These are phyloP conservation scores for Bedellia somnulentella DNA, from an alignment of 2,888 invertebrate genomes.

Conservation along the genomic window DNA sequence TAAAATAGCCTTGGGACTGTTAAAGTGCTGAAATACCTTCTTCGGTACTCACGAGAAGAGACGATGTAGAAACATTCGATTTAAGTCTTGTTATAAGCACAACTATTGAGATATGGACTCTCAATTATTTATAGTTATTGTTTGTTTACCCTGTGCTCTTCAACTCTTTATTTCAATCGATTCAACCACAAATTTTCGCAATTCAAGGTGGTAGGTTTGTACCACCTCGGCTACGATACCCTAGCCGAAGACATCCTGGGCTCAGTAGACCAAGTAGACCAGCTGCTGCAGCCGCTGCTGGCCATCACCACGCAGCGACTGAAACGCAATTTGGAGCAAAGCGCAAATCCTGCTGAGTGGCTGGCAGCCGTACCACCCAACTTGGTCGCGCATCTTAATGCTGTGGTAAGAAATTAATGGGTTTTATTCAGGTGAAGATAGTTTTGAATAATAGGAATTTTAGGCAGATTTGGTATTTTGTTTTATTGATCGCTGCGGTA, in stretches of 20 bases:
- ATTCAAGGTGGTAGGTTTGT: constrained; percentile 63
- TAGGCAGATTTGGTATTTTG: constrained; percentile 1
- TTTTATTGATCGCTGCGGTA: too few species aligned
- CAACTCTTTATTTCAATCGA: too few species aligned
- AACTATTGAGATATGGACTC: too few species aligned
- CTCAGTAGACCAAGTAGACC: constrained; percentile 68
- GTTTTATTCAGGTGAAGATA: too few species aligned
- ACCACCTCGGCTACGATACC: constrained; percentile 64
- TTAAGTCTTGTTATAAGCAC: too few species aligned
- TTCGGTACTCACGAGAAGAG: too few species aligned
- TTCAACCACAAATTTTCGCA: too few species aligned
- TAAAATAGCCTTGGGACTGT: too few species aligned
- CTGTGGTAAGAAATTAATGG: constrained; percentile 55
- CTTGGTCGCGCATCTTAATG: constrained; percentile 75
- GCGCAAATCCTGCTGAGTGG: constrained; percentile 63
- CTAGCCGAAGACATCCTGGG: constrained; percentile 65
- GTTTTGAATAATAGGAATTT: not conserved
- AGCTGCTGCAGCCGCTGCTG: constrained; percentile 71
- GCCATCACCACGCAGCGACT: constrained; percentile 82
- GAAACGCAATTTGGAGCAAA: constrained; percentile 64
- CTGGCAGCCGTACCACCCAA: constrained; percentile 77
- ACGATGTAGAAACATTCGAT: too few species aligned
- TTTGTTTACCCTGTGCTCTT: too few species aligned
- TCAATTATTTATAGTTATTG: too few species aligned
- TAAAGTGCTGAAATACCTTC: too few species aligned